A percentile compares a stretch with the other conserved stretches of the same genome.
Evolutionary conservation across 2,797 vertebrate species (phyloP).

Genomic region (Acridotheres tristis): DNA sequence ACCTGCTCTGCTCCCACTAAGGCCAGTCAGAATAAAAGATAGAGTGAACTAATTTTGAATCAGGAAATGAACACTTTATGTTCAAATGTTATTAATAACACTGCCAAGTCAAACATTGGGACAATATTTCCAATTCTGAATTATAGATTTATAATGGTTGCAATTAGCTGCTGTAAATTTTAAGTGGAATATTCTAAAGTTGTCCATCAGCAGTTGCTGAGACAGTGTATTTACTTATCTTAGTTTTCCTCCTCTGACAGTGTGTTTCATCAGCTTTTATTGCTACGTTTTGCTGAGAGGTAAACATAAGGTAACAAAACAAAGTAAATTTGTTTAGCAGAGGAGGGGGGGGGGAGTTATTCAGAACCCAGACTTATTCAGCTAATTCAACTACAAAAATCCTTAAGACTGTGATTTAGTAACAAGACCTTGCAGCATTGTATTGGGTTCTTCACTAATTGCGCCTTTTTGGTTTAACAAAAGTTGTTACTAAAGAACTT

Average conservation of each 20-base stretch:
- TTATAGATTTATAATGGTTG: not conserved
- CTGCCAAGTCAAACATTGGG: not conserved
- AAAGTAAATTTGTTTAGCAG: not conserved
- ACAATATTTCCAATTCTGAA: not conserved
- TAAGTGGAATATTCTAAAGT: not conserved
- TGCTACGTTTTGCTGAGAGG: constrained; percentile 39
- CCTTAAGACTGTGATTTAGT: not conserved
- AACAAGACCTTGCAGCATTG: not conserved
- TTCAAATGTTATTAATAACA: not conserved
- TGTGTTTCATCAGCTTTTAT: not conserved
- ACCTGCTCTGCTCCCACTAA: not conserved
- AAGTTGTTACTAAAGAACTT: not conserved
- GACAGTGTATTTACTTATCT: not conserved
- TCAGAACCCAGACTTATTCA: constrained; percentile 22
- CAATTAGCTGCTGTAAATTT: not conserved
- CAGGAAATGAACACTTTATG: not conserved
- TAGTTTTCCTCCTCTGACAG: not conserved
- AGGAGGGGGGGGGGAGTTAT: not conserved
- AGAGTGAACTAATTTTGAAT: not conserved
- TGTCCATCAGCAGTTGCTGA: not conserved
- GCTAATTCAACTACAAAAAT: not conserved
- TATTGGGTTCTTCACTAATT: not conserved
- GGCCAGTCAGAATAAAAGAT: not conserved
- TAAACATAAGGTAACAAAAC: not conserved
- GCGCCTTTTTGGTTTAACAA: not conserved